phyloP scores from a whole-genome alignment of 2,113 vertebrate species.

The Rostratula benghalensis region DNA sequence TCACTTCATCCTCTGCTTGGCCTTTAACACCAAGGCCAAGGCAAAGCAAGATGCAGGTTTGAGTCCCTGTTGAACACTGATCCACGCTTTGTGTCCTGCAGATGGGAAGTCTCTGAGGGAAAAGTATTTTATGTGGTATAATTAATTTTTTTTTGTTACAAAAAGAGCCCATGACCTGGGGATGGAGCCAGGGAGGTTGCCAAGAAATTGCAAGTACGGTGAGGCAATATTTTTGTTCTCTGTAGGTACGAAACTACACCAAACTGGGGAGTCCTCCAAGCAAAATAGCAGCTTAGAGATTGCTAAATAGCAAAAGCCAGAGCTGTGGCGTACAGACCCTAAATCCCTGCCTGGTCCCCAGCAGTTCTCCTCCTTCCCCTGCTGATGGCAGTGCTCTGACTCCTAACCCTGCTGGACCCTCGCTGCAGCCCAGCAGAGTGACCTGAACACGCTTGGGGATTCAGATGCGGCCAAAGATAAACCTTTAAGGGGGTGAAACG shows the following conservation, averaged over 20 bases:
- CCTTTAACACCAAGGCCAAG: neutral
- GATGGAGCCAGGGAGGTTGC: neutral
- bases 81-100: neutral
- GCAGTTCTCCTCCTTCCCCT: conserved; percentile 26
- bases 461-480: neutral
- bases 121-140: neutral
- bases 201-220: neutral
- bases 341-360: rapidly evolving
- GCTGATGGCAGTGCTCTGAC: conserved; percentile 39
- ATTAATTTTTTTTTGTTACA: neutral
- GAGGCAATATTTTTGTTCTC: neutral
- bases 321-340: rapidly evolving
- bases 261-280: neutral
- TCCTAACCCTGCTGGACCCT: neutral
- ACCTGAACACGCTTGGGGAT: rapidly evolving
- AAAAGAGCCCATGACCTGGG: neutral
- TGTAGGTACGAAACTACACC: neutral
- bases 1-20: neutral
- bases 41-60: neutral
- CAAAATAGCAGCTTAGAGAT: rapidly evolving
- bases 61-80: rapidly evolving
- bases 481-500: rapidly evolving
- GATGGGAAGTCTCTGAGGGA: neutral
- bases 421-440: neutral
- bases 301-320: neutral